A percentile compares a stretch with the other conserved stretches of the same genome.
phyloP scores from a whole-genome alignment of 30 jellyfish, hydroid and myxozoan species.

The Aurelia sp. region DNA sequence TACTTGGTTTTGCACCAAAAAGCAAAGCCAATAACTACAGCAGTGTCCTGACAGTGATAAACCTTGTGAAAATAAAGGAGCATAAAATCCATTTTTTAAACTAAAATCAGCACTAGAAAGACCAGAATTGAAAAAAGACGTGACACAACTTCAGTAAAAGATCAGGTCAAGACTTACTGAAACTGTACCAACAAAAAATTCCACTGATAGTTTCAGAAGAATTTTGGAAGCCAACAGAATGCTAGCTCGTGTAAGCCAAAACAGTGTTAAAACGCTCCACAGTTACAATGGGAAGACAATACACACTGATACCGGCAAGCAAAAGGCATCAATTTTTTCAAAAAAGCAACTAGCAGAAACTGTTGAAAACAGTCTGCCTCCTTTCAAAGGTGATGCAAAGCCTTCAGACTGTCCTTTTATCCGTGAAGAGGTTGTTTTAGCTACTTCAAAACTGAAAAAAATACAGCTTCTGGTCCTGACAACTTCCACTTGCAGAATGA shows the following conservation, averaged over 20 bases:
- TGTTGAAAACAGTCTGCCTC: neutral
- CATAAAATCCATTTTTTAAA: neutral
- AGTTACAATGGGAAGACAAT: neutral
- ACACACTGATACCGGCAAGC: neutral
- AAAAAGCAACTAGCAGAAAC: neutral
- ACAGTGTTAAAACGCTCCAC: neutral
- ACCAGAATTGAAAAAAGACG: conserved; percentile 4
- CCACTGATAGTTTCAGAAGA: neutral
- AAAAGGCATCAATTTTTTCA: neutral
- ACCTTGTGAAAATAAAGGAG: neutral
- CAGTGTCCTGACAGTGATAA: neutral
- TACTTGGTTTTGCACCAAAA: conserved; percentile 1
- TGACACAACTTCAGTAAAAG: neutral
- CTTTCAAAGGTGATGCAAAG: neutral
- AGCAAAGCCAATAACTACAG: neutral
- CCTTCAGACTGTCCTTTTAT: neutral
- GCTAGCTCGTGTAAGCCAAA: neutral
- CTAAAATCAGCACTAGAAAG: neutral
- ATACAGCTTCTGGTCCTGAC: neutral
- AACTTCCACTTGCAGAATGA: neutral
- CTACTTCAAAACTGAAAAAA: conserved; percentile 1
- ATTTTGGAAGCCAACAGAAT: neutral
- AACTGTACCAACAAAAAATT: neutral
- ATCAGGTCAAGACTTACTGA: conserved; percentile 8
- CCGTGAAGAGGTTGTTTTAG: conserved; percentile 3